Percentiles rank a stretch among this genome's conserved stretches.
phyloP scores from a whole-genome alignment of 2,113 vertebrate genomes.

The Notothenia rossii region DNA sequence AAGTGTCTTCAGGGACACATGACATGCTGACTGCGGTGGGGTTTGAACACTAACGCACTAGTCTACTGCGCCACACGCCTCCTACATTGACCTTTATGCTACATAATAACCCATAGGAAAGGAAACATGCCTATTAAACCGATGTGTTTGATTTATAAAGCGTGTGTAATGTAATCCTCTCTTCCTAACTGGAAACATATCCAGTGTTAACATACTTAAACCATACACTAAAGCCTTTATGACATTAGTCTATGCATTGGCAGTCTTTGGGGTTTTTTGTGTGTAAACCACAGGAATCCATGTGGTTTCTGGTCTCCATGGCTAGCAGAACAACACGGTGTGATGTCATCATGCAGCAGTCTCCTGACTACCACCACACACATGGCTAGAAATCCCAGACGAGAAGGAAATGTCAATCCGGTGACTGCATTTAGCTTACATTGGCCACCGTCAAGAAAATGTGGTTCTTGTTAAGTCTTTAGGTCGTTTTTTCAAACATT shows the following conservation, averaged over 20 bases:
- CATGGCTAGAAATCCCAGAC: slow-evolving; percentile 57
- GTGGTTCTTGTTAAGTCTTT: slow-evolving; percentile 21
- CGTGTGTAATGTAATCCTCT: not conserved
- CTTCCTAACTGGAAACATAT: not conserved
- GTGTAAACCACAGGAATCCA: slow-evolving; percentile 44
- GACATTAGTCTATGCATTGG: not conserved
- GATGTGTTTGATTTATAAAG: not conserved
- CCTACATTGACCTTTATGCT: not conserved
- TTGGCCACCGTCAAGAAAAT: slow-evolving; percentile 36
- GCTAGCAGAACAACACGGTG: slow-evolving; percentile 48
- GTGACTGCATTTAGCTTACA: slow-evolving; percentile 48
- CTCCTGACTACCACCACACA: slow-evolving; percentile 55
- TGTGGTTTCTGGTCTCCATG: slow-evolving; percentile 55
- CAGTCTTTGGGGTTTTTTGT: slow-evolving; percentile 16
- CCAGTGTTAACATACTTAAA: not conserved
- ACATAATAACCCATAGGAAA: not conserved
- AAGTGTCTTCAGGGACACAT: too few species aligned
- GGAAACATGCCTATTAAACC: not conserved
- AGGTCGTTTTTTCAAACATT: slow-evolving; percentile 2
- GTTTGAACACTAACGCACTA: too few species aligned
- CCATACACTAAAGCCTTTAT: not conserved
- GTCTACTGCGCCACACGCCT: too few species aligned
- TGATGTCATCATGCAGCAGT: slow-evolving; percentile 67
- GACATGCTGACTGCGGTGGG: too few species aligned
- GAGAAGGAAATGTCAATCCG: not conserved